phyloP scores from a whole-genome alignment of 1,140 invertebrate species.

The Ericerus pela region DNA sequence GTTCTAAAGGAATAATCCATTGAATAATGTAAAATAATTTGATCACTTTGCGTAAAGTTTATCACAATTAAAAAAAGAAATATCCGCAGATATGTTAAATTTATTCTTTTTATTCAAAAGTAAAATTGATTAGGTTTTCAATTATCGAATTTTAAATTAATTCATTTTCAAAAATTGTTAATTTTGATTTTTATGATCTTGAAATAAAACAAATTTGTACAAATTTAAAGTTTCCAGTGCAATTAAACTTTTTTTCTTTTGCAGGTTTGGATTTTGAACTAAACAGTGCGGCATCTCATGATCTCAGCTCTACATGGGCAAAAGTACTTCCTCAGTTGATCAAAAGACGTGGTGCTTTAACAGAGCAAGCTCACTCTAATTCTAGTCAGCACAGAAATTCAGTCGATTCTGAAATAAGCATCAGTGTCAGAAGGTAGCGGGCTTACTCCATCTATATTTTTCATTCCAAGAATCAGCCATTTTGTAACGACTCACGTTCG shows the following conservation, averaged over 20 bases:
- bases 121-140: too few species aligned
- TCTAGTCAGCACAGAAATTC: slow-evolving; percentile 43
- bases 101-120: too few species aligned
- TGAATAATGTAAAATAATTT: background rate
- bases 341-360: slow-evolving; percentile 58
- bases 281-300: slow-evolving; percentile 54
- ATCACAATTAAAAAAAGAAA: too few species aligned
- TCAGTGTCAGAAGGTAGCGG: slow-evolving; percentile 30
- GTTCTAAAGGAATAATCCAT: background rate
- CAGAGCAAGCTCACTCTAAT: slow-evolving; percentile 36
- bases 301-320: slow-evolving; percentile 69
- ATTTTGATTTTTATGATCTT: slow-evolving; percentile 1
- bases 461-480: background rate
- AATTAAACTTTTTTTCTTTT: slow-evolving; percentile 19
- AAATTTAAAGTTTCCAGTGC: slow-evolving; percentile 9
- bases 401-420: slow-evolving; percentile 62
- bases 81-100: too few species aligned
- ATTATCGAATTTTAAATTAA: background rate
- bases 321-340: slow-evolving; percentile 74
- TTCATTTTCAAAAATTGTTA: slow-evolving; percentile 2
- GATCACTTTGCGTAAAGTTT: too few species aligned
- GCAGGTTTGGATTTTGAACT: slow-evolving; percentile 61
- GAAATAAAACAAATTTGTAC: background rate
- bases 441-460: slow-evolving; percentile 14
- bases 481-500: background rate